These are phyloP conservation scores for Heloderma charlesbogerti DNA, from an alignment of 2,113 vertebrate genomes.

Conservation along the genomic window DNA sequence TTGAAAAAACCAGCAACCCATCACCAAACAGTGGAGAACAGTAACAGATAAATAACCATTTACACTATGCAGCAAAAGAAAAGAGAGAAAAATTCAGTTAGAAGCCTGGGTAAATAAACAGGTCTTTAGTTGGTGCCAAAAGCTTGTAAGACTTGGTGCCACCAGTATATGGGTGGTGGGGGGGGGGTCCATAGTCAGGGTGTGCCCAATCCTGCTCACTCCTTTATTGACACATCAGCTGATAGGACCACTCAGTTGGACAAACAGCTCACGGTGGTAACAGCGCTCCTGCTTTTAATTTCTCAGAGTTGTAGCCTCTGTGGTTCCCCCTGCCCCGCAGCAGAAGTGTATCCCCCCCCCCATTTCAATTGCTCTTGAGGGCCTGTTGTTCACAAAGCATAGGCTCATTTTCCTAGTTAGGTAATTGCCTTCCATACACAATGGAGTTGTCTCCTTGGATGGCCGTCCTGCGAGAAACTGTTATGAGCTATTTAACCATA, in stretches of 20 bases:
- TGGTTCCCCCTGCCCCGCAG: background rate
- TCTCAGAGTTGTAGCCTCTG: background rate
- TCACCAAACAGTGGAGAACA: no score
- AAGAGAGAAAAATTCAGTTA: no score
- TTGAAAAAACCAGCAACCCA: no score
- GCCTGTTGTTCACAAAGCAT: slow-evolving; percentile 2
- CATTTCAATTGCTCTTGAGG: background rate
- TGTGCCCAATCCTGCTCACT: background rate
- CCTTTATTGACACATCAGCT: background rate
- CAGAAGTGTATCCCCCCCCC: rapidly evolving
- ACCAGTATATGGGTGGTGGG: no score
- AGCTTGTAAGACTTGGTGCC: no score
- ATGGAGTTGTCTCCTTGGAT: slow-evolving; percentile 4
- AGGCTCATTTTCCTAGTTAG: slow-evolving; percentile 4
- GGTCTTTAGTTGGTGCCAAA: no score
- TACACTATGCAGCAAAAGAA: no score
- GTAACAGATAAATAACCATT: no score
- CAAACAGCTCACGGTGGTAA: background rate
- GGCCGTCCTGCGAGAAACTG: background rate
- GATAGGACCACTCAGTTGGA: background rate
- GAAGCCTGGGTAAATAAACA: no score
- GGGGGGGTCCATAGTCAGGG: no score
- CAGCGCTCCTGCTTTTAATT: background rate
- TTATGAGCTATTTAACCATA: slow-evolving; percentile 25
- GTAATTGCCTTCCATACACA: slow-evolving; percentile 30